Base-by-base conservation (phyloP, 2,888 invertebrate genomes). In the Bombyx huttoni region DNA sequence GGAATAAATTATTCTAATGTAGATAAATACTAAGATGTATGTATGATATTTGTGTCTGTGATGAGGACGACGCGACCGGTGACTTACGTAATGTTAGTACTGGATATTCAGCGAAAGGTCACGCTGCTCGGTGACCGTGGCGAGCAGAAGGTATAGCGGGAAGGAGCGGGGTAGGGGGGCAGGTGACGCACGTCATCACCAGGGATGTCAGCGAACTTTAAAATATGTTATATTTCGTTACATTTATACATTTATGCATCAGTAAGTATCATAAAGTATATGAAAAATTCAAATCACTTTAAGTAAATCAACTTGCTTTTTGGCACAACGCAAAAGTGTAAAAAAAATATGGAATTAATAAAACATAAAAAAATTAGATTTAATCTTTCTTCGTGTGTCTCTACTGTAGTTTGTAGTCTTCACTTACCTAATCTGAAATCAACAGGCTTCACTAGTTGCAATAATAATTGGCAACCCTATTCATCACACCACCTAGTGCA, bases 51-150 rank as follows among this genome's bases (percentile, higher is more conserved):
- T 50, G 8, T 49, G 24, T 34, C 46, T 48, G 13, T 48, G 49
- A 45, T 53, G 51, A 53, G 49, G 50, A 53, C 47, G 51, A 45
- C 49, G 47, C 47, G 12, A 51, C 13, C 12, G 67, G 67, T 73
- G 65, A 70, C 74, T 80, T 78, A 75, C 78, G 77, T 79, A 78
- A 81, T 68, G 58, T 68, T 60, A 62, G 65, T 64, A 63, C 65
- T 70, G 63, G 72, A 75, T 70, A 70, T 75, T 71, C 70, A 69
- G 70, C 70, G 67, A 80, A 79, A 86, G 86, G 86, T 86, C 83
- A 81, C 75, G 67, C 76, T 80, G 84, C 66, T 74, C 83, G 73
- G 77, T 79, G 84, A 81, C 86, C 84, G 86, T 81, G 79, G 77
- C 81, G 76, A 63, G 61, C 63, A 59, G 73, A 71, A 68, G 73